phyloP scores from a whole-genome alignment of 2,113 vertebrate genomes.

The Numida meleagris region DNA sequence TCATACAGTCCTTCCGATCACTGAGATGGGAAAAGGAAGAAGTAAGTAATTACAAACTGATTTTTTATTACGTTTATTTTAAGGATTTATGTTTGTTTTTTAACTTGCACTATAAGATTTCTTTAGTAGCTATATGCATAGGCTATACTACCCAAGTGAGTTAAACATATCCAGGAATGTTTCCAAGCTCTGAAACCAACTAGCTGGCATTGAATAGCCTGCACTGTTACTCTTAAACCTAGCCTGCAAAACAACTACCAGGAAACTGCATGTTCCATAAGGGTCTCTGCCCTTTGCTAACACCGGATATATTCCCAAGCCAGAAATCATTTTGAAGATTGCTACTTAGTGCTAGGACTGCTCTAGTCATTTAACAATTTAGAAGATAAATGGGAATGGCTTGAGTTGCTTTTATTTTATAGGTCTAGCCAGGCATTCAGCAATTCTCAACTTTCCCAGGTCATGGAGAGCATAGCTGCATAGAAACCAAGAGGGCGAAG shows the following conservation, averaged over 20 bases:
- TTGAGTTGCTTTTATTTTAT: not conserved
- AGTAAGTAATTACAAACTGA: not conserved
- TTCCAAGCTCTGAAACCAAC: not conserved
- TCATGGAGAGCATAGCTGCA: not conserved
- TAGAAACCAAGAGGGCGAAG: not conserved
- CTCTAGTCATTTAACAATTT: not conserved
- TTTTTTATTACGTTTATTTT: not conserved
- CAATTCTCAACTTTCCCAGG: not conserved
- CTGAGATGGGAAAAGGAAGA: not conserved
- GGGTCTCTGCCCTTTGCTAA: not conserved
- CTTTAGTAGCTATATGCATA: not conserved
- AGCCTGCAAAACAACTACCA: not conserved
- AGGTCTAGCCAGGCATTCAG: not conserved
- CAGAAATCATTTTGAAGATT: not conserved
- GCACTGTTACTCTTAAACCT: not conserved
- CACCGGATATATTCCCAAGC: not conserved
- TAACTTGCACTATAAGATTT: not conserved
- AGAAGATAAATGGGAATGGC: not conserved
- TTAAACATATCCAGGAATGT: not conserved
- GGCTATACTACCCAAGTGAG: not conserved
- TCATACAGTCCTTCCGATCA: not conserved
- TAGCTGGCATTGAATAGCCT: not conserved
- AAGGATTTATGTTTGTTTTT: not conserved
- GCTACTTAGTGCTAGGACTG: not conserved
- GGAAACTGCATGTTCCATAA: not conserved